Conservation (phyloP, 2,888 invertebrate species). For the Erpobdella octoculata region DNA sequence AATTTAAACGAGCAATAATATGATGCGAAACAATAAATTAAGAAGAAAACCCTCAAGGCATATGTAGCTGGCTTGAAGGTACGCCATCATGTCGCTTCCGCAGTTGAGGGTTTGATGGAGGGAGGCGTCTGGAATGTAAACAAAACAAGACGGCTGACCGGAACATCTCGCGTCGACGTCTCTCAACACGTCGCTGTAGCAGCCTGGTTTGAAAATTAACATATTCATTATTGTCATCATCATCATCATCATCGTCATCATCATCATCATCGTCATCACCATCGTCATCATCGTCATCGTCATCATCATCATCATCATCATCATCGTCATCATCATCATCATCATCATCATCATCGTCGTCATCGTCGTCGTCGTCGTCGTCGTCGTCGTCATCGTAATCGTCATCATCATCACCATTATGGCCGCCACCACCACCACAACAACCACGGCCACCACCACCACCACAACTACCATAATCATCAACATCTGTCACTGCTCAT, state of each 20-base stretch:
- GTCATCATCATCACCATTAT: constrained; percentile 17
- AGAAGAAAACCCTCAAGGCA: constrained; percentile 34
- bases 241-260: not conserved
- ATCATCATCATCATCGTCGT: not conserved
- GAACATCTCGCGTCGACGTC: constrained; percentile 36
- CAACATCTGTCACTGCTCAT: not conserved
- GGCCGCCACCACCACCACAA: constrained; percentile 8
- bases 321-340: not conserved
- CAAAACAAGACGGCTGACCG: constrained; percentile 32
- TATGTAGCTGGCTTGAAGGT: constrained; percentile 34
- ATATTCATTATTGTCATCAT: constrained; percentile 17
- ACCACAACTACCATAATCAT: not conserved
- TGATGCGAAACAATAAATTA: not conserved
- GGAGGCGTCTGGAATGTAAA: constrained; percentile 34
- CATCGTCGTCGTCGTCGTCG: constrained; percentile 11
- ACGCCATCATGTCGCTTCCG: constrained; percentile 35
- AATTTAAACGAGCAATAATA: not conserved
- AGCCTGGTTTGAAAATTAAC: constrained; percentile 31
- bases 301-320: constrained; percentile 1
- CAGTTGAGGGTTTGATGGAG: constrained; percentile 35
- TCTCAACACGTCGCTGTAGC: constrained; percentile 34
- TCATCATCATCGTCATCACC: constrained; percentile 11
- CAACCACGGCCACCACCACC: not conserved
- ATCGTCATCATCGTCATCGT: not conserved
- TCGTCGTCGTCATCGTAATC: constrained; percentile 18